Evolutionary conservation across 2,113 vertebrate species (phyloP).

Genomic region (Microtus montanus): DNA sequence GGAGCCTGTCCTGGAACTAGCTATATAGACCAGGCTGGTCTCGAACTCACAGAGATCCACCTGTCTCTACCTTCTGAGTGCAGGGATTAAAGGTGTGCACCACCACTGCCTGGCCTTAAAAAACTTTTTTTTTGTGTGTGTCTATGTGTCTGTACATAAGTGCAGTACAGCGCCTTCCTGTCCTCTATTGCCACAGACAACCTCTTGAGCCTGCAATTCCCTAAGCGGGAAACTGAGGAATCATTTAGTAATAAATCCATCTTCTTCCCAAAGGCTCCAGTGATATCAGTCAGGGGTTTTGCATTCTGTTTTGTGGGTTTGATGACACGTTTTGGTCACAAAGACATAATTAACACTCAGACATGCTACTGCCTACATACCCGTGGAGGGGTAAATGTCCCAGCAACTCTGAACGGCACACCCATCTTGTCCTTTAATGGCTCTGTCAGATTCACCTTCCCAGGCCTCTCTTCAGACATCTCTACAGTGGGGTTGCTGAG

Average conservation of each 20-base stretch:
- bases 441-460: slow-evolving; percentile 86
- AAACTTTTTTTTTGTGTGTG: background rate
- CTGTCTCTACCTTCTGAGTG: too few relatives aligned
- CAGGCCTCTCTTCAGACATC: slow-evolving; percentile 88
- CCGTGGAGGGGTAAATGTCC: slow-evolving; percentile 92
- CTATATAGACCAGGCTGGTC: too few relatives aligned
- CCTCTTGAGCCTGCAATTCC: slow-evolving; percentile 90
- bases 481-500: slow-evolving; percentile 79
- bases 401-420: slow-evolving; percentile 90
- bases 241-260: slow-evolving; percentile 89
- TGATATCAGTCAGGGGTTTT: slow-evolving; percentile 93
- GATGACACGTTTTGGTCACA: slow-evolving; percentile 91
- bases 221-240: slow-evolving; percentile 85
- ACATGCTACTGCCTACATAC: slow-evolving; percentile 86
- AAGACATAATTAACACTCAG: slow-evolving; percentile 91
- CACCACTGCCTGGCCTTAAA: too few relatives aligned
- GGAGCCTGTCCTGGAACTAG: too few relatives aligned
- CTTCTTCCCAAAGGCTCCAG: slow-evolving; percentile 90
- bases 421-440: slow-evolving; percentile 91
- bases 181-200: slow-evolving; percentile 75
- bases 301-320: slow-evolving; percentile 85
- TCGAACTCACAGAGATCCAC: too few relatives aligned
- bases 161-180: slow-evolving; percentile 84
- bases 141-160: background rate
- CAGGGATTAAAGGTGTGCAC: too few relatives aligned